phyloP scores from a whole-genome alignment of 2,113 vertebrate species.

The Bombycilla garrulus region DNA sequence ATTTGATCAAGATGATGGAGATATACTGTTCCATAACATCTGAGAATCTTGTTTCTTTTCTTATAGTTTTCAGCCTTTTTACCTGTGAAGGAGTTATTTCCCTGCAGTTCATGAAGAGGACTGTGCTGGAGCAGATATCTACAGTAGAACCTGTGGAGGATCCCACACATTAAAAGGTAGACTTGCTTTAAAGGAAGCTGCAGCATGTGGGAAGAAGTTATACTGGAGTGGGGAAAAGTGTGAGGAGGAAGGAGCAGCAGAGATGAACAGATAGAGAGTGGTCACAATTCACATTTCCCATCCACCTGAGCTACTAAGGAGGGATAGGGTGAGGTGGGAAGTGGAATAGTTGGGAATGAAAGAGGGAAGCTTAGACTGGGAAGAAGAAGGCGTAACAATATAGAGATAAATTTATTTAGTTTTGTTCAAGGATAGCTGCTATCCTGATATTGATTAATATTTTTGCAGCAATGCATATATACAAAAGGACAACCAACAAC shows the following conservation, averaged over 20 bases:
- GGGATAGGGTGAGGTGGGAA: rapidly evolving
- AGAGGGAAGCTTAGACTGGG: background rate
- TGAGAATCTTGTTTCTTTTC: background rate
- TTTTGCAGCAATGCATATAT: background rate
- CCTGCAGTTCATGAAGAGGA: background rate
- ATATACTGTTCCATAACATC: background rate
- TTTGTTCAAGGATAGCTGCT: background rate
- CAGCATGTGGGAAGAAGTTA: background rate
- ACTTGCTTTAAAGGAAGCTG: background rate
- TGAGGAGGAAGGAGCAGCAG: background rate
- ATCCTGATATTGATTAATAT: background rate
- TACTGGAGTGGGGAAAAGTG: background rate
- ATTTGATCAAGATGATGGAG: background rate
- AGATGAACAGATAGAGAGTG: background rate
- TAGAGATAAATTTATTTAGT: background rate
- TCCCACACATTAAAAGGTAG: background rate
- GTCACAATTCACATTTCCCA: background rate
- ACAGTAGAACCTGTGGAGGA: background rate
- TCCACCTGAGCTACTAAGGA: background rate
- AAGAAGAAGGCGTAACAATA: background rate
- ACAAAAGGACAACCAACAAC: background rate
- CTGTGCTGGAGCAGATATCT: background rate
- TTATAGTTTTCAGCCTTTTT: background rate
- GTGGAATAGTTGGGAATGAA: background rate
- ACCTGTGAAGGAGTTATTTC: background rate